A percentile compares a stretch with the other conserved stretches of the same genome.
These are phyloP conservation scores for Ptychochromis oligacanthus DNA, from an alignment of 2,113 vertebrate species.

Conservation along the genomic window DNA sequence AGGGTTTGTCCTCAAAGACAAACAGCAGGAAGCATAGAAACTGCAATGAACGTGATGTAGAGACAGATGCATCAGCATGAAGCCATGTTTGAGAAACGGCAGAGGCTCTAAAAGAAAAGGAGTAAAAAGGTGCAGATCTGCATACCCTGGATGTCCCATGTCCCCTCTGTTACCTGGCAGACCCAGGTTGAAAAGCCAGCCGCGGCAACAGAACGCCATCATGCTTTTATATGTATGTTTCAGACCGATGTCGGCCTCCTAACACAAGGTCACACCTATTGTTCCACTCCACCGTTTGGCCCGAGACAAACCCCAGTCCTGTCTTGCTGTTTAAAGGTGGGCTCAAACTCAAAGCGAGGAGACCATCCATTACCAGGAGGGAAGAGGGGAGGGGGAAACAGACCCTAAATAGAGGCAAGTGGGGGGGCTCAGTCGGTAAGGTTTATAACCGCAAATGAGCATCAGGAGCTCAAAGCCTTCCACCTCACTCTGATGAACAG, in stretches of 20 bases:
- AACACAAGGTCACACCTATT: constrained; percentile 76
- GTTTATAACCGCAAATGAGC: constrained; percentile 24
- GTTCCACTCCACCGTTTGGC: constrained; percentile 44
- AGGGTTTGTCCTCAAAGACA: constrained; percentile 59
- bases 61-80: neutral
- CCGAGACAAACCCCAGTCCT: constrained; percentile 39
- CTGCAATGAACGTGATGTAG: constrained; percentile 41
- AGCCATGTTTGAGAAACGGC: neutral
- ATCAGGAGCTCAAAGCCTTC: constrained; percentile 20
- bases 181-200: constrained; percentile 57
- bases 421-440: constrained; percentile 14
- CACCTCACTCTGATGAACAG: neutral
- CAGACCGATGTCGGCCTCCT: constrained; percentile 76
- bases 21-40: constrained; percentile 54
- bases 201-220: constrained; percentile 57
- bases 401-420: constrained; percentile 18
- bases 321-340: constrained; percentile 59
- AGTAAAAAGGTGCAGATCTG: constrained; percentile 65
- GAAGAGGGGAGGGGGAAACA: constrained; percentile 34
- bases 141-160: constrained; percentile 78
- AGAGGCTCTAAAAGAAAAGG: neutral
- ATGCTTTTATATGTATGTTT: constrained; percentile 69
- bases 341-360: constrained; percentile 35
- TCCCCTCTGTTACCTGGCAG: constrained; percentile 64
- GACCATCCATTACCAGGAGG: constrained; percentile 62